Evolutionary conservation across 92 coral and sea anemone genomes (phyloP).

Genomic region (Zoanthus sansibaricus): DNA sequence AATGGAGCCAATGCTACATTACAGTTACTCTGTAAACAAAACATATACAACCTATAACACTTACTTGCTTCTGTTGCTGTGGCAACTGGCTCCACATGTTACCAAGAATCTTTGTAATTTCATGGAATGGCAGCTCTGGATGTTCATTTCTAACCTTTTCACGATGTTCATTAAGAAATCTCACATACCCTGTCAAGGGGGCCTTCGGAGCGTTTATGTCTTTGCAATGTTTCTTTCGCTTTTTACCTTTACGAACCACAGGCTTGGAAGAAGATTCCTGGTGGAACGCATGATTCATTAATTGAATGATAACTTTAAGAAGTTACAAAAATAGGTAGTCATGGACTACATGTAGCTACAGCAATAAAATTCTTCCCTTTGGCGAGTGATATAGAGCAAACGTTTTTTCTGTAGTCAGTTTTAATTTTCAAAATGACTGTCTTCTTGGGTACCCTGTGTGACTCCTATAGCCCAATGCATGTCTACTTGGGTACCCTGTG

Average conservation of each 20-base stretch:
- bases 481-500: too few species aligned
- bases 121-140: slow-evolving; percentile 97
- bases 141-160: slow-evolving; percentile 95
- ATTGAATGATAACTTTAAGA: neutral
- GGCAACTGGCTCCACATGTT: slow-evolving; percentile 99
- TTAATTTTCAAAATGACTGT: too few species aligned
- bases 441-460: too few species aligned
- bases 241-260: slow-evolving; percentile 84
- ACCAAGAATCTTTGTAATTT: slow-evolving; percentile 95
- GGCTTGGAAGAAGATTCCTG: slow-evolving; percentile 36
- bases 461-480: too few species aligned
- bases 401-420: too few species aligned
- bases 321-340: neutral
- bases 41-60: neutral
- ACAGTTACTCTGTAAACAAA: too few species aligned
- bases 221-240: slow-evolving; percentile 91
- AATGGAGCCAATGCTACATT: too few species aligned
- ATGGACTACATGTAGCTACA: too few species aligned
- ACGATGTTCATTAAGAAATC: slow-evolving; percentile 93
- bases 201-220: slow-evolving; percentile 99
- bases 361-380: too few species aligned
- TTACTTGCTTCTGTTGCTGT: slow-evolving; percentile 89
- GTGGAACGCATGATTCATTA: neutral
- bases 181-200: slow-evolving; percentile 97
- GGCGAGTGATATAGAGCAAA: too few species aligned